Base-by-base conservation (phyloP, 1,140 invertebrate species). In the Megalonaias nervosa region DNA sequence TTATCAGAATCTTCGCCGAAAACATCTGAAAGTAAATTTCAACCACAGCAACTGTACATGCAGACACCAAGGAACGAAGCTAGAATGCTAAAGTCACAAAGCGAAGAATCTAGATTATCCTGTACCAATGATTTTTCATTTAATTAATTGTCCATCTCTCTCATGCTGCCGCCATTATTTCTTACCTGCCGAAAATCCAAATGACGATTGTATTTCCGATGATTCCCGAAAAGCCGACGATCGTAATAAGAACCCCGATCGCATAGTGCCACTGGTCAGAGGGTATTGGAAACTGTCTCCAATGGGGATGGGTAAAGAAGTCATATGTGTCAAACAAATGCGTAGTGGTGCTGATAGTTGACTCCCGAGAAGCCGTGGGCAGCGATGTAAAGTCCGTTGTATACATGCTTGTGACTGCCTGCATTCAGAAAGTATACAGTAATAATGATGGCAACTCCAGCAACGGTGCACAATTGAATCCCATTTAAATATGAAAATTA, bases 121-220 rank as follows among this genome's bases (percentile, higher is more conserved):
- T 70, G 23, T 71, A 57, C 56, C 21, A 48, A 67, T 77, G 13
- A 56, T 74, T 31, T 48, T 48, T 11, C 38, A 48, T 6, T 11
- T 48, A n/a, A 48, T 48, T 9, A 48, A 6, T 6, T 48, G 38
- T 48, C 38, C 11, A 11, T 48, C 6, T 48, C 38, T 48, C 38
- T 48, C 38, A 48, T 0, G 11, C 0, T 48, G 11, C 38, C 38
- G 38, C 38, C 38, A 48, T 48, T 21, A 31, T 67, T 62, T 84
- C 85, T 84, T 91, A 89, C 88, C 81, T 86, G 23, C 92, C 92
- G 89, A 97, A 97, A 77, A 97, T 95, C 90, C 95, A 97, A 74
- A 97, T 92, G 56, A 97, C 96, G 92, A 97, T 94, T 48, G 94
- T 94, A 85, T 98, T 98, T 74, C 96, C 96, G 19, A 72, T 58